Conservation (phyloP, 2,888 invertebrate species). For the Leptinotarsa haldemani region DNA sequence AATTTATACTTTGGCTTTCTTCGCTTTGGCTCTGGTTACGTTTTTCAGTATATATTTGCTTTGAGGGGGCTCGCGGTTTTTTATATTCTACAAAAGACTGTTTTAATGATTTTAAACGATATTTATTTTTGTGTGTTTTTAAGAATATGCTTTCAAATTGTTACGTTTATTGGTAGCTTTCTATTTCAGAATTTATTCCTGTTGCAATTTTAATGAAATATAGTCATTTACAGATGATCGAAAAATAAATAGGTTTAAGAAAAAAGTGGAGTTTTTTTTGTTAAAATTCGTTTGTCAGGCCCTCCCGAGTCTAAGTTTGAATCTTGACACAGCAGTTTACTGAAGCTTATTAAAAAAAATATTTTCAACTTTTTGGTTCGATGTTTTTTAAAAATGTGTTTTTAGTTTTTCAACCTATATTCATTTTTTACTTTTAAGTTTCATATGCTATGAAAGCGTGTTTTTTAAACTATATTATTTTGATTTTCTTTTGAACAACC, state of each 20-base stretch:
- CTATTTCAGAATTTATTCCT: conserved; percentile 23
- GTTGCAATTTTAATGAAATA: conserved; percentile 6
- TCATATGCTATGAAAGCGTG: too few relatives aligned
- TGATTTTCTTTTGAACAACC: too few relatives aligned
- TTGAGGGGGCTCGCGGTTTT: conserved; percentile 9
- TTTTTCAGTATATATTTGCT: conserved; percentile 69
- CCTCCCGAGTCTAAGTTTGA: too few relatives aligned
- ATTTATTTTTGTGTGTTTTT: conserved; percentile 38
- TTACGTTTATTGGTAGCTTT: conserved; percentile 23
- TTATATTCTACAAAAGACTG: conserved; percentile 30
- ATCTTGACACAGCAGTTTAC: too few relatives aligned
- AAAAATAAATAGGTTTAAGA: not conserved
- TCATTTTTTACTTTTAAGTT: too few relatives aligned
- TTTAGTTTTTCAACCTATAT: too few relatives aligned
- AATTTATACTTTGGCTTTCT: conserved; percentile 70
- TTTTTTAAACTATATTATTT: too few relatives aligned
- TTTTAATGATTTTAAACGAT: conserved; percentile 32
- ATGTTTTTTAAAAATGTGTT: too few relatives aligned
- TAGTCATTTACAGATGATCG: not conserved
- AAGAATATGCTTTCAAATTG: conserved; percentile 15
- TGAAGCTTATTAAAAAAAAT: too few relatives aligned
- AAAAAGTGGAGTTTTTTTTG: not conserved
- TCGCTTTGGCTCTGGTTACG: conserved; percentile 68
- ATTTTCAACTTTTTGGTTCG: too few relatives aligned
- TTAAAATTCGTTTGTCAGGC: not conserved